phyloP scores from a whole-genome alignment of 1,140 invertebrate genomes.

The Pseudomyrmex sp. region DNA sequence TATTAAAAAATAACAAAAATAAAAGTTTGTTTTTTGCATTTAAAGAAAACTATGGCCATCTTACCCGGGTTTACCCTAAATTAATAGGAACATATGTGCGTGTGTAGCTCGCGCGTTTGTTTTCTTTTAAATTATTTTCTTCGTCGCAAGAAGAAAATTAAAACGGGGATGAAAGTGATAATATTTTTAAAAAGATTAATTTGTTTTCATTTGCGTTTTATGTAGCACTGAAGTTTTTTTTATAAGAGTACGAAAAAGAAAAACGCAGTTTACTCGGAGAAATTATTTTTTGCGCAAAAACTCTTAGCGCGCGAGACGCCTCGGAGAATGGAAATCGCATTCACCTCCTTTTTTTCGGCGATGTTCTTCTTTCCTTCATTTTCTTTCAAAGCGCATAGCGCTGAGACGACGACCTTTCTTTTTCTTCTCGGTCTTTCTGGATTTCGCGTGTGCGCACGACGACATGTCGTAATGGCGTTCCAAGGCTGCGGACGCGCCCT shows the following conservation, averaged over 20 bases:
- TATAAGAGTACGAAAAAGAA: too few relatives aligned
- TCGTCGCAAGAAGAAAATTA: neutral
- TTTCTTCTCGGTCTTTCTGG: neutral
- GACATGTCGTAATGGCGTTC: conserved; percentile 36
- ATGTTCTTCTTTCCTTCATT: neutral
- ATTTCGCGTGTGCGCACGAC: conserved; percentile 6
- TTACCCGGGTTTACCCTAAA: too few relatives aligned
- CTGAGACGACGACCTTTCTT: neutral
- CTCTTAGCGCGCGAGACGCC: neutral
- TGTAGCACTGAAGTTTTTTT: too few relatives aligned
- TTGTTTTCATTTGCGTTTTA: too few relatives aligned
- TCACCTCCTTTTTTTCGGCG: neutral
- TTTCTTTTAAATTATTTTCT: neutral
- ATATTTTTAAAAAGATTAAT: neutral
- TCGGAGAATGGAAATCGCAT: neutral
- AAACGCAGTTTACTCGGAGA: neutral
- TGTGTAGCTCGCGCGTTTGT: neutral
- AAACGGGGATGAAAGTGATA: neutral
- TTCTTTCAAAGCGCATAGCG: neutral
- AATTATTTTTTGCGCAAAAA: neutral
- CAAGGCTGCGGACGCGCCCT: conserved; percentile 30
- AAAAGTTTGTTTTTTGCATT: too few relatives aligned
- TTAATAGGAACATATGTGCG: neutral
- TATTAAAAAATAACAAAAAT: too few relatives aligned
- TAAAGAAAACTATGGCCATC: too few relatives aligned